Base-by-base conservation (phyloP, 2,797 vertebrate species). In the Amniataba percoides region DNA sequence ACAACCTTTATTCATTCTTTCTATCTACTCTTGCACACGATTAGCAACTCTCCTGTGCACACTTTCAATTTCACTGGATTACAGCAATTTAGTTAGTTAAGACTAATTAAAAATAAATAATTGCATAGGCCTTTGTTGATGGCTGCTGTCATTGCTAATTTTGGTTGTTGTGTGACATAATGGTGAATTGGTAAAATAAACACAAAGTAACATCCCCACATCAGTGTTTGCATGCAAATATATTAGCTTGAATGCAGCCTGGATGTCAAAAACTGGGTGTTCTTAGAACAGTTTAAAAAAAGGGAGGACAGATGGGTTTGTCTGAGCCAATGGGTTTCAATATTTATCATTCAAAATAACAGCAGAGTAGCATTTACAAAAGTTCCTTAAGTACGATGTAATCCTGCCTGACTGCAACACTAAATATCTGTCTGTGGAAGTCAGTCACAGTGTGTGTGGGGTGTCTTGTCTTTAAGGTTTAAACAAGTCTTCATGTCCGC, bases 381-480 rank as follows among this genome's bases (percentile, higher is more conserved):
- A 63, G 8, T 19, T 59, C 12, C 9, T 55, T 45, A 52, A 45
- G 13, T 18, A 45, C 16, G 25, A 16, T 8, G 18, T 36, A 55
- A 78, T 65, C 53, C 34, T 1, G 0, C 25, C 31, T 67, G 18
- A 31, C 57, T 58, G 71, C 39, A 51, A 40, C 31, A 58, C 39
- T 42, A 18, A 45, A 71, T 40, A 70, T 36, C 4, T 64, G 40
- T 62, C 42, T 21, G 27, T 39, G 23, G n/a, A 46, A 70, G 53
- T 46, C 39, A 55, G 31, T 43, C 53, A 70, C 56, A 31, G 27
- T 42, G 7, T 60, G 21, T 66, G 61, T 51, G 43, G 12, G 31
- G 55, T 59, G 31, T 63, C n/a, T 64, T 71, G 71, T 62, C 66
- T 52, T 40, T 61, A 39, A 56, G 3, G 53, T 65, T 64, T 53